phyloP scores from a whole-genome alignment of 1,140 invertebrate genomes.

The Nasonia giraulti region DNA sequence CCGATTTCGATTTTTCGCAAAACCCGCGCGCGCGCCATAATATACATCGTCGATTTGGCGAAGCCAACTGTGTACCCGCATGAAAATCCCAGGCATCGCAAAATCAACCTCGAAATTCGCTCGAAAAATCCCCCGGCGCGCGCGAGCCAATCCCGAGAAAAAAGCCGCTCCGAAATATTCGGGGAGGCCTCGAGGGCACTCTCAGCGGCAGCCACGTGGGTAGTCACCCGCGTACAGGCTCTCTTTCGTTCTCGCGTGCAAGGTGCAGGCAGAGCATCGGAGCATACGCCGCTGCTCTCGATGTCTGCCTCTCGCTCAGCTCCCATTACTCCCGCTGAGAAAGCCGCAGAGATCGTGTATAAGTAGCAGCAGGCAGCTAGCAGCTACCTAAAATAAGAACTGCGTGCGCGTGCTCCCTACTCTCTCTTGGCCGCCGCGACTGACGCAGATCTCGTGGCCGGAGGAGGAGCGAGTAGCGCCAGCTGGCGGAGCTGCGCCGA shows the following conservation, averaged over 20 bases:
- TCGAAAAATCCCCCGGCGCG: too few species aligned
- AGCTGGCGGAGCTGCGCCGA: constrained; percentile 45
- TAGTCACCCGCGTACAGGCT: background rate
- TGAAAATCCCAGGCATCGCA: too few species aligned
- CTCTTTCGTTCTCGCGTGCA: background rate
- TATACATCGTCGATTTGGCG: too few species aligned
- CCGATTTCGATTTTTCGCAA: too few species aligned
- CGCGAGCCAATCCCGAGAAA: too few species aligned
- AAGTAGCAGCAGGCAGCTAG: too few species aligned
- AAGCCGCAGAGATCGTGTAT: background rate
- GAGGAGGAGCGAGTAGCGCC: constrained; percentile 41
- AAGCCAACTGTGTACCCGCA: too few species aligned
- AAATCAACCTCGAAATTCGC: too few species aligned
- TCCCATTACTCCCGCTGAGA: background rate
- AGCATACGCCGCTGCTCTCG: too few species aligned
- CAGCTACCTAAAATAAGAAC: constrained; percentile 14
- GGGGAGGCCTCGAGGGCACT: constrained; percentile 1
- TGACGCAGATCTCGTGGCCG: background rate
- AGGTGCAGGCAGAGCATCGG: background rate
- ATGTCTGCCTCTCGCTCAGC: background rate
- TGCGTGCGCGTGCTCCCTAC: background rate
- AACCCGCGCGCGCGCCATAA: too few species aligned
- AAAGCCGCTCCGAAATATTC: background rate
- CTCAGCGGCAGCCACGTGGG: constrained; percentile 7
- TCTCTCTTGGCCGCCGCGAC: background rate